phyloP scores from a whole-genome alignment of 2,113 vertebrate genomes.

The Pandion haliaetus region DNA sequence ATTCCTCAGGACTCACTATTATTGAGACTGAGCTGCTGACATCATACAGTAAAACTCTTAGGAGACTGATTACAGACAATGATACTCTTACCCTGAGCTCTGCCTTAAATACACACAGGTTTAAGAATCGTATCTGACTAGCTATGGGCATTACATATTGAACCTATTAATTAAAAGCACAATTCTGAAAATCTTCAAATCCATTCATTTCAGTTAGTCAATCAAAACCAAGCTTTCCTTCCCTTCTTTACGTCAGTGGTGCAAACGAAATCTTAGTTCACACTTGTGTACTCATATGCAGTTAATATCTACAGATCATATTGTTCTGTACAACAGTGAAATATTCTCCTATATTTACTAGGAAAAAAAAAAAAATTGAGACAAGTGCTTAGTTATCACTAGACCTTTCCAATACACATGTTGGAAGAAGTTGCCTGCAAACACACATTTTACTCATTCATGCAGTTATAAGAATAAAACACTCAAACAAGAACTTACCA shows the following conservation, averaged over 20 bases:
- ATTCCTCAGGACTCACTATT: not conserved
- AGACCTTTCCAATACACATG: not conserved
- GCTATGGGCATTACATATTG: not conserved
- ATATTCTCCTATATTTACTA: not conserved
- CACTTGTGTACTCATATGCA: not conserved
- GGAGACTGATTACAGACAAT: not conserved
- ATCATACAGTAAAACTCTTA: not conserved
- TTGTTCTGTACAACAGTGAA: not conserved
- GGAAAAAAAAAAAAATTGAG: not conserved
- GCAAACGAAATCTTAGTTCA: not conserved
- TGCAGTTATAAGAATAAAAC: constrained; percentile 46
- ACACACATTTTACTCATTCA: constrained; percentile 31
- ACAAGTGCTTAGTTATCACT: not conserved
- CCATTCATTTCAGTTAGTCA: not conserved
- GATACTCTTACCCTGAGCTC: not conserved
- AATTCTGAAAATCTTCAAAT: not conserved
- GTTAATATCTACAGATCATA: not conserved
- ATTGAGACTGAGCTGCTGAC: not conserved
- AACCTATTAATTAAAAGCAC: not conserved
- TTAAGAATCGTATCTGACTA: not conserved
- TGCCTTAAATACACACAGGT: not conserved
- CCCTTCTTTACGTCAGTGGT: not conserved
- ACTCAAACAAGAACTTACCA: constrained; percentile 57
- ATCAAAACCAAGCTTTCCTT: not conserved
- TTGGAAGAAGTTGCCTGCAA: not conserved